A percentile compares a stretch with the other conserved stretches of the same genome.
These are phyloP conservation scores for Nerophis lumbriciformis DNA, from an alignment of 2,113 vertebrate genomes.

Conservation along the genomic window DNA sequence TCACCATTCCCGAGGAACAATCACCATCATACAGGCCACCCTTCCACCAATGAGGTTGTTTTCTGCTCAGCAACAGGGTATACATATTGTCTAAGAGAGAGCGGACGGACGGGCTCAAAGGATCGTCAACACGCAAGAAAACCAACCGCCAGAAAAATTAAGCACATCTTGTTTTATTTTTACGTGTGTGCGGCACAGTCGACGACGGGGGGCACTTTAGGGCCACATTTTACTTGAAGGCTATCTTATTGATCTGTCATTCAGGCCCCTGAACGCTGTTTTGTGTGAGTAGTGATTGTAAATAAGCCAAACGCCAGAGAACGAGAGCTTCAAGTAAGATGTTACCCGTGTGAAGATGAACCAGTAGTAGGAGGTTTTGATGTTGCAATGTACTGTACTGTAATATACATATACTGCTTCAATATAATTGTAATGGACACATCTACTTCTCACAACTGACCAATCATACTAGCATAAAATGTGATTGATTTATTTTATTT, in stretches of 20 bases:
- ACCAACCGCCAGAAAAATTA: neutral
- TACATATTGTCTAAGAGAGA: neutral
- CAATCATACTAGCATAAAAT: slow-evolving; percentile 46
- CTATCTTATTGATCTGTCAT: slow-evolving; percentile 34
- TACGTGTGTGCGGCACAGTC: slow-evolving; percentile 51
- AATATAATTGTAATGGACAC: slow-evolving; percentile 30
- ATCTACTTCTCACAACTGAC: slow-evolving; percentile 38
- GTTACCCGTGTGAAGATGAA: slow-evolving; percentile 45
- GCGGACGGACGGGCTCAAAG: too few relatives aligned
- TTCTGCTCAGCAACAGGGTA: slow-evolving; percentile 44
- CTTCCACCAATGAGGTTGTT: slow-evolving; percentile 31
- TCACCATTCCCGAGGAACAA: slow-evolving; percentile 22
- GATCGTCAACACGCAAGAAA: neutral
- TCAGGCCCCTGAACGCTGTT: slow-evolving; percentile 10
- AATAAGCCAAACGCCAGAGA: slow-evolving; percentile 36
- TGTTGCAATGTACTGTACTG: slow-evolving; percentile 58
- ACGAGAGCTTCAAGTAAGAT: slow-evolving; percentile 56
- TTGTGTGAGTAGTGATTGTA: slow-evolving; percentile 39
- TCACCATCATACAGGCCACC: slow-evolving; percentile 6
- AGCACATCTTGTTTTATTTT: slow-evolving; percentile 50
- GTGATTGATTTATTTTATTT: slow-evolving; percentile 31
- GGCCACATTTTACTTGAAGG: slow-evolving; percentile 60
- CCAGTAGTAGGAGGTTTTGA: slow-evolving; percentile 40
- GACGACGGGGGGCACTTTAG: slow-evolving; percentile 55
- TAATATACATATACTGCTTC: slow-evolving; percentile 36